Evolutionary conservation across 2,113 vertebrate genomes (phyloP), one percentile per base, ranked within the genome.

Genomic region (Anguilla japonica): DNA sequence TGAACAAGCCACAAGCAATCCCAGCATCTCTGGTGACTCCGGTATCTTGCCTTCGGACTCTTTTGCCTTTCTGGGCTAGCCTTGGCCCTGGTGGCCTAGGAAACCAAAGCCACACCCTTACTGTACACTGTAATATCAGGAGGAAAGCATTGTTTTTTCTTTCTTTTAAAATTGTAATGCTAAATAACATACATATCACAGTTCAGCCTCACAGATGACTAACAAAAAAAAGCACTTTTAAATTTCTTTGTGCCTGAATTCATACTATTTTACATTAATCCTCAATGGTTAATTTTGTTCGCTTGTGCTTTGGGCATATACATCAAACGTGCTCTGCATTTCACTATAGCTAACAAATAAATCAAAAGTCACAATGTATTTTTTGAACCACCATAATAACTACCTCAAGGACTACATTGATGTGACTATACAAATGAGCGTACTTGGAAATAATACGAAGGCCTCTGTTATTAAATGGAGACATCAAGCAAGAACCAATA

Each of bases 281-380:
- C 40, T 41, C 39, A 80, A 41, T 80, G 79, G 18, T 50, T 26
- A 5, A 20, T 80, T 80, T 80, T 40, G 41, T 41, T 7, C 20
- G 39, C 22, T 80, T 80, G 6, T 41, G 46, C n/a, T 26, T 41
- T 39, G 79, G 29, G 29, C 29, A 34, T 79, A 79, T 15, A 16
- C 43, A 22, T 4, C 9, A 13, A 79, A 79, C 14, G 7, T 82
- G 75, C 39, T 79, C 34, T 80, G 39, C 2, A 41, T 41, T 41
- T 1, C 20, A 80, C 90, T 93, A 89, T 91, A 92, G 93, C 92
- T 90, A 91, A 91, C 91, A 89, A 93, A 94, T 93, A 92, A 92
- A 94, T 95, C 95, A 95, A 89, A 92, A 83, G 46, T 46, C 46
- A 83, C 11, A 13, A 91, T 92, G 93, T 81, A 93, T 34, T 94